A percentile compares a stretch with the other conserved stretches of the same genome.
These are phyloP conservation scores for Rhingia campestris DNA, from an alignment of 2,888 invertebrate genomes.

Conservation along the genomic window DNA sequence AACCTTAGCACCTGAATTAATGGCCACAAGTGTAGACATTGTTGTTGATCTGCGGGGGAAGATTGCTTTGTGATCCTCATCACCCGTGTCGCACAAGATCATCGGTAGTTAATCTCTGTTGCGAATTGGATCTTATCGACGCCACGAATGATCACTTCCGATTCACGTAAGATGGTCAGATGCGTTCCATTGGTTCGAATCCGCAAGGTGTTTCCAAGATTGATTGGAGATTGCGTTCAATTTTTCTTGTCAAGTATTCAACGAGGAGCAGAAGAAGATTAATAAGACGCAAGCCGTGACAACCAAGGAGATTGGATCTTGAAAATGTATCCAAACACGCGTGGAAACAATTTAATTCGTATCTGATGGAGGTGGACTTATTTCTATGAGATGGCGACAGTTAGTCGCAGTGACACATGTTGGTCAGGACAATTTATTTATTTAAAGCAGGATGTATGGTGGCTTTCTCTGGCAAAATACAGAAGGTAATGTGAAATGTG, in stretches of 20 bases:
- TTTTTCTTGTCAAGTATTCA: conserved; percentile 5
- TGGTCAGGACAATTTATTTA: neutral
- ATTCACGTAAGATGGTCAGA: conserved; percentile 32
- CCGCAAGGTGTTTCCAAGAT: conserved; percentile 33
- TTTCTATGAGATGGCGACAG: conserved; percentile 16
- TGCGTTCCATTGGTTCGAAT: conserved; percentile 42
- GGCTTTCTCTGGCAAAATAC: neutral
- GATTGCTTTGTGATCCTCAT: neutral
- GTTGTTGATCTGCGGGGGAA: conserved; percentile 32
- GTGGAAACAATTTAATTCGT: neutral
- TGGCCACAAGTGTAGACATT: conserved; percentile 63
- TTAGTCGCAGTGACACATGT: conserved; percentile 25
- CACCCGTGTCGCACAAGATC: conserved; percentile 19
- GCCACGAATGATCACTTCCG: conserved; percentile 43
- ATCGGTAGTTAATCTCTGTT: conserved; percentile 39
- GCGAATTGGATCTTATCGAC: conserved; percentile 20
- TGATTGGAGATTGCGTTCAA: neutral
- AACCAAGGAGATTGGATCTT: conserved; percentile 17
- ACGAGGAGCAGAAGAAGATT: neutral
- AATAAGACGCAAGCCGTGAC: conserved; percentile 10
- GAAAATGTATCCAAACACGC: neutral
- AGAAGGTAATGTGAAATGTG: too few species aligned
- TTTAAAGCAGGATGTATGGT: neutral
- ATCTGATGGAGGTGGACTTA: conserved; percentile 10
- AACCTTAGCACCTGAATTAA: conserved; percentile 67